Evolutionary conservation across 2,113 vertebrate genomes (phyloP).

Genomic region (Oreocharis arfaki): DNA sequence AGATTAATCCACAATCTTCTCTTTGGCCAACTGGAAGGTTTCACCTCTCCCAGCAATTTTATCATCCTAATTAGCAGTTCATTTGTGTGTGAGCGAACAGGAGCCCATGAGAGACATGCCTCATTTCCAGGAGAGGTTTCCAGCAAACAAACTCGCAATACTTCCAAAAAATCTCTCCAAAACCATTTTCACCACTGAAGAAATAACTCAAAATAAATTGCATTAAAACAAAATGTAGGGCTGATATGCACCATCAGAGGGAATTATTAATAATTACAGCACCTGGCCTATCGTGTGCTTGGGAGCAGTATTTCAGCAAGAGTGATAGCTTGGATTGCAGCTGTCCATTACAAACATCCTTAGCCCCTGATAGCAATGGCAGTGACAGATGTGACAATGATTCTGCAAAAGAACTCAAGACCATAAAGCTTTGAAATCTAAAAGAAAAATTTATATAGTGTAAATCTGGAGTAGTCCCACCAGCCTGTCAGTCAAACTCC

Average conservation of each 20-base stretch:
- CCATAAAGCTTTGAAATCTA: slow-evolving; percentile 11
- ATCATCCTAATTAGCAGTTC: slow-evolving; percentile 58
- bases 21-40: slow-evolving; percentile 46
- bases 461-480: not conserved
- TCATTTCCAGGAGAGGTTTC: slow-evolving; percentile 49
- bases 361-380: not conserved
- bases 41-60: slow-evolving; percentile 55
- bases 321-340: not conserved
- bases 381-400: slow-evolving; percentile 23
- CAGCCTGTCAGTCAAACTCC: not conserved
- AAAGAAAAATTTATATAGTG: not conserved
- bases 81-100: not conserved
- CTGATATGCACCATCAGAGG: not conserved
- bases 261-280: slow-evolving; percentile 38
- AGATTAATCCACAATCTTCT: slow-evolving; percentile 54
- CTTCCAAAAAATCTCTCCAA: slow-evolving; percentile 24
- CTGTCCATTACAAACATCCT: slow-evolving; percentile 15
- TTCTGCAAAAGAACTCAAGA: slow-evolving; percentile 3
- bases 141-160: not conserved
- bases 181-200: not conserved
- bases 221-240: slow-evolving; percentile 10
- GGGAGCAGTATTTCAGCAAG: slow-evolving; percentile 42
- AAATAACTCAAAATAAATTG: slow-evolving; percentile 7
- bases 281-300: slow-evolving; percentile 8
- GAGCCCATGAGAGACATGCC: slow-evolving; percentile 19